A percentile compares a stretch with the other conserved stretches of the same genome.
Conservation (phyloP, 2,888 invertebrate species). For the Sipha maydis region DNA sequence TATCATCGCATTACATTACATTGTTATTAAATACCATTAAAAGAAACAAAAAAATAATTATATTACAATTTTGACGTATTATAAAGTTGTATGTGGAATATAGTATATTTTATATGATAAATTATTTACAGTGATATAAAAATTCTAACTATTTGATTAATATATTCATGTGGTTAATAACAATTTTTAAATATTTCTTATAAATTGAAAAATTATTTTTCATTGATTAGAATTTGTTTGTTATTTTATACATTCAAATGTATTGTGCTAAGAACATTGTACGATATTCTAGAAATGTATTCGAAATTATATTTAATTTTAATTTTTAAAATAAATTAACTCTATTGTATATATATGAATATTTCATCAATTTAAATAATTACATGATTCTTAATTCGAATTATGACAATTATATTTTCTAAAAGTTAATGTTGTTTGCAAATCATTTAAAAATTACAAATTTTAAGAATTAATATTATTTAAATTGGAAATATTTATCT, state of each 20-base stretch:
- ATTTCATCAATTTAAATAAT: neutral
- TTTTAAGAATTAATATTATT: no score
- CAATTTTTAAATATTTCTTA: neutral
- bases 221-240: neutral
- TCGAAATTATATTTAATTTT: neutral
- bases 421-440: no score
- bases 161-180: neutral
- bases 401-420: no score
- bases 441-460: no score
- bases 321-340: no score
- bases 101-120: no score
- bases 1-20: neutral
- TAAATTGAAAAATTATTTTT: neutral
- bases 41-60: neutral
- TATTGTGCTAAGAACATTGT: neutral
- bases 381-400: no score
- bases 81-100: neutral
- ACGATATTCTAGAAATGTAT: no score
- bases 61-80: neutral
- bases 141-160: neutral
- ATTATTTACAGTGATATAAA: neutral
- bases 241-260: neutral
- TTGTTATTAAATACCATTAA: neutral
- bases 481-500: no score
- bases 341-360: neutral